Evolutionary conservation across 1,140 invertebrate genomes (phyloP).

Genomic region (Phocides pigmalion): DNA sequence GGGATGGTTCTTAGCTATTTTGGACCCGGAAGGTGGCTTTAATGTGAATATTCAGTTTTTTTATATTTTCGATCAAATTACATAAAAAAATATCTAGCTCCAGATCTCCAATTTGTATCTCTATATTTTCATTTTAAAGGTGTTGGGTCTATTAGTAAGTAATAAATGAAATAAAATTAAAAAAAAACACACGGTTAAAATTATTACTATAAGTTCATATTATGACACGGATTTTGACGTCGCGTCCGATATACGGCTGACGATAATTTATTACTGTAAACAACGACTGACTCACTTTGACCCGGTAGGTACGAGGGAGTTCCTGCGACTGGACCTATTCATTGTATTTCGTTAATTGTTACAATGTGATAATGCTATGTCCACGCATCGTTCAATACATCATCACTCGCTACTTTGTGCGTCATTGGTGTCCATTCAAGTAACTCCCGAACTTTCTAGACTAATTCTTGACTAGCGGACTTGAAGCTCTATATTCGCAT

Average conservation of each 20-base stretch:
- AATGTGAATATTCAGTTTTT: too few species aligned
- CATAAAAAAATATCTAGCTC: too few species aligned
- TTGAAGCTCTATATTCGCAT: background rate
- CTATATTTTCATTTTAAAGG: too few species aligned
- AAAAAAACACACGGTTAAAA: background rate
- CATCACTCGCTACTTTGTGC: constrained; percentile 1
- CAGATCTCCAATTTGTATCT: too few species aligned
- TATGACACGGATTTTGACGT: constrained; percentile 32
- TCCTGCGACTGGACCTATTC: constrained; percentile 47
- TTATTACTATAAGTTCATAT: background rate
- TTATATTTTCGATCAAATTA: too few species aligned
- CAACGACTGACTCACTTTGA: constrained; percentile 55
- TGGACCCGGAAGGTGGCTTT: too few species aligned
- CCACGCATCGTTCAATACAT: constrained; percentile 16
- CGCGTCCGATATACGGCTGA: constrained; percentile 28
- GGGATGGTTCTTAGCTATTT: too few species aligned
- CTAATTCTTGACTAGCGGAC: background rate
- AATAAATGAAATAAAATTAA: too few species aligned
- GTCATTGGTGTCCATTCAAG: constrained; percentile 12
- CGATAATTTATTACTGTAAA: constrained; percentile 51
- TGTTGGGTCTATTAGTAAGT: too few species aligned
- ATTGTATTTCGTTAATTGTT: constrained; percentile 48
- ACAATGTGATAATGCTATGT: constrained; percentile 37
- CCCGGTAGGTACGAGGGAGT: constrained; percentile 45
- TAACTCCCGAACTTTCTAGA: constrained; percentile 1